Base-by-base conservation (phyloP, 1,140 invertebrate genomes). In the Piezodorus guildinii region DNA sequence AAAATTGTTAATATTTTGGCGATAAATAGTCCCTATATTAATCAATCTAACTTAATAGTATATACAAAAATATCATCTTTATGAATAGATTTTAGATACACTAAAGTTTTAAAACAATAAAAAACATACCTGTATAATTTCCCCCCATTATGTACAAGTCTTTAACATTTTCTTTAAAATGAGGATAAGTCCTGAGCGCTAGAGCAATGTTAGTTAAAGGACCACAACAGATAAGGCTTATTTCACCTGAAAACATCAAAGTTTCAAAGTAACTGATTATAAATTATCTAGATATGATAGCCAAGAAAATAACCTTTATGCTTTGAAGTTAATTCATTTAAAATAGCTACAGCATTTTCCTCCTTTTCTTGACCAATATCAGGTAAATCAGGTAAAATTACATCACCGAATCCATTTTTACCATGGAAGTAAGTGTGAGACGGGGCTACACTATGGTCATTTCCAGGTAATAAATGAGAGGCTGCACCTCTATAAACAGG, bases 131-230 rank as follows among this genome's bases (percentile, higher is more conserved):
- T 64, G 77, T 78, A 66, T 78, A 77, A 74, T 89, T 90, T 67
- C 88, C 88, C 45, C 88, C 88, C 85, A 91, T 88, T 2, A 88
- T 78, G 64, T 78, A 83, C 56, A 89, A 72, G 54, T 81, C 79
- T 68, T 83, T 83, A 0, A 89, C 73, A 49, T 79, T 77, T 0
- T 74, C 65, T 0, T 78, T 73, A 71, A 91, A 85, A 27, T 80
- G 68, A 4, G 81, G 80, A 69, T 85, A 85, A 65, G 87, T 76
- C 69, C 83, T 80, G 12, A 86, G 77, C 3, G 87, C 80, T 60
- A 90, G 68, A 5, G 88, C 88, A 52, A 89, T 73, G 71, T 91
- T 91, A 1, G 88, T 91, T 34, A 91, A 72, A 0, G 89, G 87
- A 1, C 81, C 89, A 34, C 90, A 68, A 63, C 81, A 80, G 45